Conservation (phyloP, 2,797 vertebrate species). For the Chelon auratus region DNA sequence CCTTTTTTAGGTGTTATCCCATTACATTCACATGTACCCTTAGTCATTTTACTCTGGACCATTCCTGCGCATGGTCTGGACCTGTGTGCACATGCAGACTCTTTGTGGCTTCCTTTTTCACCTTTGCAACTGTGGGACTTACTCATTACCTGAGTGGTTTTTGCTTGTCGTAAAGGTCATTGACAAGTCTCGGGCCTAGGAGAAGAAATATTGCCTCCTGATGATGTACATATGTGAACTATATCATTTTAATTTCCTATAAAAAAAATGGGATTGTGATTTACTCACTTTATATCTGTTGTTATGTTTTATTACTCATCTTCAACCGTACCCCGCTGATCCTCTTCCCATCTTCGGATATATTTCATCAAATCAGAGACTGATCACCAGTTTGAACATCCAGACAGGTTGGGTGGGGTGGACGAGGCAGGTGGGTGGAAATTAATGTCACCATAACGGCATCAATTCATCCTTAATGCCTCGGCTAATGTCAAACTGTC, state of each 20-base stretch:
- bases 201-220: slow-evolving; percentile 4
- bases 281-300: neutral
- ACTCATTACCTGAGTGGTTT: slow-evolving; percentile 37
- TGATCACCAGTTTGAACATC: slow-evolving; percentile 40
- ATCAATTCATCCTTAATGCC: slow-evolving; percentile 58
- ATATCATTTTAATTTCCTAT: neutral
- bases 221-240: neutral
- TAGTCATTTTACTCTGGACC: too few species aligned
- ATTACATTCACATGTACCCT: too few species aligned
- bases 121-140: slow-evolving; percentile 42
- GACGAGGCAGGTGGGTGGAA: slow-evolving; percentile 35
- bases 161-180: slow-evolving; percentile 47
- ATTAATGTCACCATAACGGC: slow-evolving; percentile 41
- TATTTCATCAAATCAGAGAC: slow-evolving; percentile 44
- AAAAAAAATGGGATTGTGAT: neutral
- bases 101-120: slow-evolving; percentile 1
- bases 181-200: slow-evolving; percentile 24
- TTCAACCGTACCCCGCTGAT: neutral
- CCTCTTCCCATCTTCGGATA: too few species aligned
- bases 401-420: slow-evolving; percentile 25
- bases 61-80: neutral
- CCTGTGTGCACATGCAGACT: slow-evolving; percentile 8
- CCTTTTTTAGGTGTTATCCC: too few species aligned
- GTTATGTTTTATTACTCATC: neutral
- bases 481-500: slow-evolving; percentile 55